Percentiles rank a stretch among this genome's conserved stretches.
Evolutionary conservation across 2,888 invertebrate species (phyloP).

Genomic region (Syritta pipiens): DNA sequence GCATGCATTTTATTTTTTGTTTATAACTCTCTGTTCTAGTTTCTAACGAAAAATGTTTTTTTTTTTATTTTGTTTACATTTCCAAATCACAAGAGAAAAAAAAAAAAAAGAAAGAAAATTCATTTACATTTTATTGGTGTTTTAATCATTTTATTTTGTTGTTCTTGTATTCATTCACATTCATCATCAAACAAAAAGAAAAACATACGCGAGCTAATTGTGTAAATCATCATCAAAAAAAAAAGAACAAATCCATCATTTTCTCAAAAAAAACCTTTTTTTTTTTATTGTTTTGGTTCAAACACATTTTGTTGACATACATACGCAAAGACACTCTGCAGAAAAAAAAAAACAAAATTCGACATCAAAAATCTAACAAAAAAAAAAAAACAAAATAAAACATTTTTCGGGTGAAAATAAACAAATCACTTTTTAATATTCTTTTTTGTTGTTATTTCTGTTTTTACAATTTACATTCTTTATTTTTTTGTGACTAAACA

Average conservation of each 20-base stretch:
- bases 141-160: constrained; percentile 6
- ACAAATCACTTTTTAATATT: constrained; percentile 21
- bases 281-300: constrained; percentile 51
- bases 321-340: constrained; percentile 68
- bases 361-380: constrained; percentile 62
- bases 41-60: constrained; percentile 67
- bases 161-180: constrained; percentile 42
- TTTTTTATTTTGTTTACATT: constrained; percentile 45
- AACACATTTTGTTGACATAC: constrained; percentile 67
- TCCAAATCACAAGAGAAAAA: too few relatives aligned
- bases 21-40: constrained; percentile 40
- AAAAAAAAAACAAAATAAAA: constrained; percentile 76
- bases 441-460: constrained; percentile 4
- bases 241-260: constrained; percentile 59
- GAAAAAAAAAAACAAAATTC: constrained; percentile 61
- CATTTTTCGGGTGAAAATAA: constrained; percentile 77
- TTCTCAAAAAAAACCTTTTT: constrained; percentile 12
- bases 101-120: too few relatives aligned
- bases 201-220: constrained; percentile 1
- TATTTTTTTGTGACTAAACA: constrained; percentile 29
- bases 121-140: constrained; percentile 24
- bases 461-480: constrained; percentile 8
- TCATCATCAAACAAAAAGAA: constrained; percentile 22
- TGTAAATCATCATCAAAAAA: constrained; percentile 70
- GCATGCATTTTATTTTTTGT: constrained; percentile 44